Conservation (phyloP, 2,797 vertebrate species). For the Ctenopoma kingsleyae region DNA sequence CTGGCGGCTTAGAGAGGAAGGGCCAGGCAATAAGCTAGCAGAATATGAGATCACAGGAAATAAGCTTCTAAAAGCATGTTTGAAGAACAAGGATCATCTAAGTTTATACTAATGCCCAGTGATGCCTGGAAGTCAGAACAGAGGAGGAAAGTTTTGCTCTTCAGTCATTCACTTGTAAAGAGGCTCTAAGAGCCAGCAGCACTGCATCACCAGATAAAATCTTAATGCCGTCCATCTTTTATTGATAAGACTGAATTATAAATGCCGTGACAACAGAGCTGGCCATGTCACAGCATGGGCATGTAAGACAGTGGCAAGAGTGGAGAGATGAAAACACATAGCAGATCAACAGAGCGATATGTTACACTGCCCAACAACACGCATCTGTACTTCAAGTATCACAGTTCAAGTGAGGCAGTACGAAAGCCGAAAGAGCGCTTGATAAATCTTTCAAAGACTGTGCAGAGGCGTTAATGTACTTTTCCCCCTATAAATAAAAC, state of each 20-base stretch:
- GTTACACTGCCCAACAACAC: constrained; percentile 56
- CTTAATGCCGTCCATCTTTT: constrained; percentile 78
- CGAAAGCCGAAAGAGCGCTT: constrained; percentile 42
- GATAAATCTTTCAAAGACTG: constrained; percentile 72
- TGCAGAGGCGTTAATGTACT: constrained; percentile 66
- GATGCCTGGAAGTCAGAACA: constrained; percentile 74
- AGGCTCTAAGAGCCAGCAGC: constrained; percentile 65
- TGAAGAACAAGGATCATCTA: constrained; percentile 69
- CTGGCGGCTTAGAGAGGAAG: constrained; percentile 43
- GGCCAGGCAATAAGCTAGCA: constrained; percentile 41
- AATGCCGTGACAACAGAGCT: constrained; percentile 72
- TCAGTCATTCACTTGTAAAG: constrained; percentile 71
- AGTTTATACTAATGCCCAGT: constrained; percentile 73
- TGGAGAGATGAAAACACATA: constrained; percentile 54
- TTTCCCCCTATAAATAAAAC: constrained; percentile 74
- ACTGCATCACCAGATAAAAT: constrained; percentile 77
- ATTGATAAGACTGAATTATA: constrained; percentile 81
- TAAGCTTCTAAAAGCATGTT: constrained; percentile 69
- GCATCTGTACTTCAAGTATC: constrained; percentile 49
- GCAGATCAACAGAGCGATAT: constrained; percentile 45
- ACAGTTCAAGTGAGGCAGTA: constrained; percentile 39
- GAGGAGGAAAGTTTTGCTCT: constrained; percentile 70
- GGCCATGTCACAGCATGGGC: constrained; percentile 69
- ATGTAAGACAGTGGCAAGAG: constrained; percentile 49
- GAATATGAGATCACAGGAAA: constrained; percentile 78